Evolutionary conservation across 1,140 invertebrate genomes (phyloP).

Genomic region (Orchesella cincta): DNA sequence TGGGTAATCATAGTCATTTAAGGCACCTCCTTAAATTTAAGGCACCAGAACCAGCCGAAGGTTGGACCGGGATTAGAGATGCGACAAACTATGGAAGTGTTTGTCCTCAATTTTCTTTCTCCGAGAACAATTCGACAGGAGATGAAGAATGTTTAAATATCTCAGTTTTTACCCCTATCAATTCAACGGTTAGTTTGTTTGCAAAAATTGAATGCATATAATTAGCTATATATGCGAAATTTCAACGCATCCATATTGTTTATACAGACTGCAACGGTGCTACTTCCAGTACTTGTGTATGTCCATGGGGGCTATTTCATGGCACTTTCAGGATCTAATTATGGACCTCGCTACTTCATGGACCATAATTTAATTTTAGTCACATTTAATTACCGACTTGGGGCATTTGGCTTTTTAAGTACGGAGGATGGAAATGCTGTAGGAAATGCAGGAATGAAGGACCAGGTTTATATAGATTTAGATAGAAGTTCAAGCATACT

Average conservation of each 20-base stretch:
- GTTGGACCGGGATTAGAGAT: constrained; percentile 64
- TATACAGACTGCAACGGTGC: too few relatives aligned
- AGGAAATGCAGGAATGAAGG: constrained; percentile 55
- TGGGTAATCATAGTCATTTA: too few relatives aligned
- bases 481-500: too few relatives aligned
- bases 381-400: constrained; percentile 59
- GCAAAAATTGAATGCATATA: background rate
- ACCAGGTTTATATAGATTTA: too few relatives aligned
- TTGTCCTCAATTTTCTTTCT: constrained; percentile 65
- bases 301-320: constrained; percentile 44
- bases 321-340: constrained; percentile 28
- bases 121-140: constrained; percentile 49
- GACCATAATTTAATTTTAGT: constrained; percentile 57
- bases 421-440: constrained; percentile 44
- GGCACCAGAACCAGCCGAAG: constrained; percentile 61
- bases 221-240: background rate
- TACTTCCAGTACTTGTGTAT: constrained; percentile 44
- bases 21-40: too few relatives aligned
- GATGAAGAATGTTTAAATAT: constrained; percentile 69
- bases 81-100: constrained; percentile 64
- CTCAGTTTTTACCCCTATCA: constrained; percentile 63
- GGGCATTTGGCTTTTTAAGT: constrained; percentile 55
- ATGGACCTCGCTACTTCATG: constrained; percentile 54
- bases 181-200: constrained; percentile 46
- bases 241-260: background rate